A percentile compares a stretch with the other conserved stretches of the same genome.
These are phyloP conservation scores for Tragopan temminckii DNA, from an alignment of 2,797 vertebrate genomes.

Conservation along the genomic window DNA sequence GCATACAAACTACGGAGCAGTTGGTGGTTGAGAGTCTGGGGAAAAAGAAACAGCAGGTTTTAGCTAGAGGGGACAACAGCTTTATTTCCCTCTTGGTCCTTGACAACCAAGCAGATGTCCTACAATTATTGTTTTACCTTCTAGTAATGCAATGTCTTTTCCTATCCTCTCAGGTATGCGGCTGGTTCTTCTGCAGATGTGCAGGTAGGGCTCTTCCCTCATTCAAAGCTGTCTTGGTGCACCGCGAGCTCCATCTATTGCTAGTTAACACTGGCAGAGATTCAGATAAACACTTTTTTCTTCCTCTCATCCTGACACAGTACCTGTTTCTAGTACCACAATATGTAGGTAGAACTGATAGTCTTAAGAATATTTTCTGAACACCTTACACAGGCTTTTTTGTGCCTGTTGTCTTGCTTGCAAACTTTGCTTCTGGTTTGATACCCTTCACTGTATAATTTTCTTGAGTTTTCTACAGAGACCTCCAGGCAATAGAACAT, in stretches of 20 bases:
- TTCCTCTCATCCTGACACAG: background rate
- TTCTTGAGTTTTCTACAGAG: background rate
- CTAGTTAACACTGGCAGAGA: background rate
- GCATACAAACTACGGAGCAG: slow-evolving; percentile 82
- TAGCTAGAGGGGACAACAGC: slow-evolving; percentile 87
- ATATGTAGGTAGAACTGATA: fast-evolving
- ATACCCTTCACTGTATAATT: fast-evolving
- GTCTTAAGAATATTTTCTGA: background rate
- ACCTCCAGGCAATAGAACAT: background rate
- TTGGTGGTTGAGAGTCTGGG: slow-evolving; percentile 83
- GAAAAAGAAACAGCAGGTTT: slow-evolving; percentile 84
- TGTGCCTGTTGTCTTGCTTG: fast-evolving
- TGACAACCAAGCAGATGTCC: slow-evolving; percentile 86
- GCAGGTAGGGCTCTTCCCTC: slow-evolving; percentile 15
- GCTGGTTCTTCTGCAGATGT: slow-evolving; percentile 71
- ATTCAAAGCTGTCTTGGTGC: background rate
- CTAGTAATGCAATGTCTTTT: slow-evolving; percentile 66
- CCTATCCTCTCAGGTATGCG: slow-evolving; percentile 62
- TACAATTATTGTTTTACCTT: slow-evolving; percentile 86
- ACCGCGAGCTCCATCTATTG: slow-evolving; percentile 76
- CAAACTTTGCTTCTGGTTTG: background rate
- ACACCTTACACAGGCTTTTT: fast-evolving
- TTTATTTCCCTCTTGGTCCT: slow-evolving; percentile 88
- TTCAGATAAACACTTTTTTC: background rate
- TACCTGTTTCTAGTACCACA: background rate